Percentiles rank a stretch among this genome's conserved stretches.
Evolutionary conservation across 1,140 invertebrate genomes (phyloP).

Genomic region (Drosophila oshimai): DNA sequence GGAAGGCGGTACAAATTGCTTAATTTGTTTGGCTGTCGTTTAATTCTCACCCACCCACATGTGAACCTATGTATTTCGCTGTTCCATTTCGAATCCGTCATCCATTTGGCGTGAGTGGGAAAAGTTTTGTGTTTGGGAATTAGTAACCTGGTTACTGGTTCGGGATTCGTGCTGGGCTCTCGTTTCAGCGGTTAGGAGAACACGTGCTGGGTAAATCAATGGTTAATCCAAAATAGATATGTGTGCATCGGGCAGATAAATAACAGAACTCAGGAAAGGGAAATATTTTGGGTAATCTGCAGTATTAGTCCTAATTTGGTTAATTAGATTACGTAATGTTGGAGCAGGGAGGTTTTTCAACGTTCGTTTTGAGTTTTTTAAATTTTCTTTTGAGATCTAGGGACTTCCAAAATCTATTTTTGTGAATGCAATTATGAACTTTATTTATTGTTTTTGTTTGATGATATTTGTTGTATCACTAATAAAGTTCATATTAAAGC

Average conservation of each 20-base stretch:
- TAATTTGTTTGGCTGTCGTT: slow-evolving; percentile 42
- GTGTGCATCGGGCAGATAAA: neutral
- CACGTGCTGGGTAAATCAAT: slow-evolving; percentile 1
- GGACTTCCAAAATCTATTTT: too few species aligned
- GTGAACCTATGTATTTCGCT: neutral
- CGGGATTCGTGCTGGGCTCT: neutral
- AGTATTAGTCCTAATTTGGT: neutral
- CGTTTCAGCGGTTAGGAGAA: neutral
- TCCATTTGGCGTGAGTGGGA: neutral
- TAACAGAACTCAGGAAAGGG: neutral
- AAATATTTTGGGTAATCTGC: neutral
- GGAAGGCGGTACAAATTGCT: slow-evolving; percentile 34
- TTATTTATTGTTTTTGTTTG: too few species aligned
- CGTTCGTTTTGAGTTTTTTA: too few species aligned
- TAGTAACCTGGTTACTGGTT: slow-evolving; percentile 11
- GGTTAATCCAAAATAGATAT: neutral
- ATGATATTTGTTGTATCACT: too few species aligned
- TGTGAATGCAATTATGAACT: too few species aligned
- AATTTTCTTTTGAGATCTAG: too few species aligned
- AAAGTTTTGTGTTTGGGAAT: slow-evolving; percentile 13
- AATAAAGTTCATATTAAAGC: too few species aligned
- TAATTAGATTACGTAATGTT: too few species aligned
- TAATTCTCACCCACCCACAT: slow-evolving; percentile 26
- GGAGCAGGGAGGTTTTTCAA: too few species aligned
- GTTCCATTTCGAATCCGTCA: neutral